These are phyloP conservation scores for Nycteola revayana DNA, from an alignment of 2,888 invertebrate species.

Conservation along the genomic window DNA sequence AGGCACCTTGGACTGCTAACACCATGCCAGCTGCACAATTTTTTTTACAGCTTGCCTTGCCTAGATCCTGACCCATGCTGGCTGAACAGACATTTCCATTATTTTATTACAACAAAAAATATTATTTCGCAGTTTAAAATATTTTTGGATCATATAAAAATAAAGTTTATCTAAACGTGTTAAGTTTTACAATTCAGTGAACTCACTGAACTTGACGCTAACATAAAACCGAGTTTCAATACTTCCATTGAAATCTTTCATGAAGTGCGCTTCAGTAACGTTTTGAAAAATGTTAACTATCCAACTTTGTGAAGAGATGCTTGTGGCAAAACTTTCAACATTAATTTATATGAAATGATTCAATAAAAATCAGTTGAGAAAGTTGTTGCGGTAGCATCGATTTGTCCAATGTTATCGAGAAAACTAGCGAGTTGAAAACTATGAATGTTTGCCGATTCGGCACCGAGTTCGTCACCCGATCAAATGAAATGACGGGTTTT, in stretches of 20 bases:
- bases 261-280: background rate
- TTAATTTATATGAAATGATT: conserved; percentile 29
- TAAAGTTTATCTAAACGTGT: too few relatives aligned
- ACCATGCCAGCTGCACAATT: too few relatives aligned
- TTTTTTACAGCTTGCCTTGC: too few relatives aligned
- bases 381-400: conserved; percentile 27
- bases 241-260: too few relatives aligned
- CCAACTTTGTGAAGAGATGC: conserved; percentile 21
- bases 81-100: too few relatives aligned
- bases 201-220: too few relatives aligned
- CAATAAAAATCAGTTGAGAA: conserved; percentile 34
- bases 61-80: too few relatives aligned
- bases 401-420: conserved; percentile 34
- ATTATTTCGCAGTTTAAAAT: too few relatives aligned
- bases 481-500: conserved; percentile 11
- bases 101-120: too few relatives aligned
- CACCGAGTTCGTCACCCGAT: conserved; percentile 13
- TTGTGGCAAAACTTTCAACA: conserved; percentile 26
- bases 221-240: conserved; percentile 1
- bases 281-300: conserved; percentile 31
- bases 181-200: too few relatives aligned
- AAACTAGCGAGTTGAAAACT: conserved; percentile 26
- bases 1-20: too few relatives aligned
- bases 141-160: too few relatives aligned
- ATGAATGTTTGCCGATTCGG: conserved; percentile 29